A percentile compares a stretch with the other conserved stretches of the same genome.
These are phyloP conservation scores for Labeo catla DNA, from an alignment of 2,113 vertebrate genomes.

Conservation along the genomic window DNA sequence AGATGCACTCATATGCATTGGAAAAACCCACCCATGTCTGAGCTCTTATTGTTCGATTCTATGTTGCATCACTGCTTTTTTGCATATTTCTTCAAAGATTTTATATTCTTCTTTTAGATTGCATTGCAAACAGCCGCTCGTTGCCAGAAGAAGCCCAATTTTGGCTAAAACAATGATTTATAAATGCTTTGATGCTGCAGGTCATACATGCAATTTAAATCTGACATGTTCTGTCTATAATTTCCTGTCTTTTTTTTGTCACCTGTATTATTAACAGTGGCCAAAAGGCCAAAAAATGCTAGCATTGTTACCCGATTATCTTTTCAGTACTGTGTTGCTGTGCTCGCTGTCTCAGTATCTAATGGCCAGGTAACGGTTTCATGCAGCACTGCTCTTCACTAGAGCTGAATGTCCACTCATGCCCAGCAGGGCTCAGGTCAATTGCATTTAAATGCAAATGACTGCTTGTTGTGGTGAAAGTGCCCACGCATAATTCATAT, in stretches of 20 bases:
- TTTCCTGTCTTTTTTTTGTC: background rate
- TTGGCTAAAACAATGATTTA: background rate
- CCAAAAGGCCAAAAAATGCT: constrained; percentile 14
- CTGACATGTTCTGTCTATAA: background rate
- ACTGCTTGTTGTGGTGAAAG: constrained; percentile 53
- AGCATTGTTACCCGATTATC: constrained; percentile 1
- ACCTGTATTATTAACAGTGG: background rate
- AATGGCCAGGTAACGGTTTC: constrained; percentile 27
- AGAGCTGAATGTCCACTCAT: constrained; percentile 46
- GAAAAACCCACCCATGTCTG: background rate
- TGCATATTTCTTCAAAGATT: background rate
- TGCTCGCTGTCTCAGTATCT: background rate
- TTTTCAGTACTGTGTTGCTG: background rate
- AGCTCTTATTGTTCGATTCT: background rate
- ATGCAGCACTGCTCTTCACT: constrained; percentile 11
- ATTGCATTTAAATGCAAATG: constrained; percentile 61
- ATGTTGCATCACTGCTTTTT: background rate
- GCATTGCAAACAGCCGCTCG: no score
- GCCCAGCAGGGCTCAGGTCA: constrained; percentile 45
- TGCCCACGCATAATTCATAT: constrained; percentile 53
- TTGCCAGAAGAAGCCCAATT: no score
- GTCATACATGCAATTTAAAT: background rate
- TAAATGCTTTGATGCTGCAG: background rate
- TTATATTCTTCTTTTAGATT: background rate
- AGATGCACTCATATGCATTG: background rate